Conservation (phyloP, 2,888 invertebrate genomes). For the Microdon myrmicae region DNA sequence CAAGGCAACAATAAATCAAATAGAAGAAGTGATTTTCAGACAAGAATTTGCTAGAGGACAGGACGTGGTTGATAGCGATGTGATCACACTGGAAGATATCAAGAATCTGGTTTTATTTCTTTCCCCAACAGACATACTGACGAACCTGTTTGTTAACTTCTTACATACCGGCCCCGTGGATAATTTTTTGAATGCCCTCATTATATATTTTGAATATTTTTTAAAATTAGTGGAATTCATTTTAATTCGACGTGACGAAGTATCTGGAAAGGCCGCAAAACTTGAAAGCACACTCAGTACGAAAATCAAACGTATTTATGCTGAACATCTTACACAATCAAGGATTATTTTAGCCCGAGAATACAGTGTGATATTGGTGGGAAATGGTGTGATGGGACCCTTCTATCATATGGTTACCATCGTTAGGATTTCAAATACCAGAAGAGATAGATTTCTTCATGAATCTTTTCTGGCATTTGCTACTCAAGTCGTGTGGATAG, state of each 20-base stretch:
- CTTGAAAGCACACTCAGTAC: slow-evolving; percentile 60
- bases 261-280: slow-evolving; percentile 56
- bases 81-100: slow-evolving; percentile 61
- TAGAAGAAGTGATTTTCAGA: slow-evolving; percentile 62
- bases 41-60: slow-evolving; percentile 57
- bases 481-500: slow-evolving; percentile 63
- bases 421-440: slow-evolving; percentile 58
- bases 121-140: slow-evolving; percentile 58
- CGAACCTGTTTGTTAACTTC: slow-evolving; percentile 58
- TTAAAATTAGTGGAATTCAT: slow-evolving; percentile 63
- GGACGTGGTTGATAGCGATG: slow-evolving; percentile 55
- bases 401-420: slow-evolving; percentile 60
- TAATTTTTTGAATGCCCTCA: slow-evolving; percentile 59
- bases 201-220: slow-evolving; percentile 65
- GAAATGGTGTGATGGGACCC: slow-evolving; percentile 57
- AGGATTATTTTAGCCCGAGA: slow-evolving; percentile 63
- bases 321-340: slow-evolving; percentile 60
- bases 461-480: slow-evolving; percentile 61
- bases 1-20: slow-evolving; percentile 57
- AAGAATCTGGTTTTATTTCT: slow-evolving; percentile 62
- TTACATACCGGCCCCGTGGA: slow-evolving; percentile 60
- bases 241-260: slow-evolving; percentile 62
- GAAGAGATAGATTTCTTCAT: slow-evolving; percentile 58
- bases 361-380: slow-evolving; percentile 61
- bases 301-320: slow-evolving; percentile 59